Percentiles rank a stretch among this genome's conserved stretches.
These are phyloP conservation scores for Temnothorax nylanderi DNA, from an alignment of 1,140 invertebrate genomes.

Conservation along the genomic window DNA sequence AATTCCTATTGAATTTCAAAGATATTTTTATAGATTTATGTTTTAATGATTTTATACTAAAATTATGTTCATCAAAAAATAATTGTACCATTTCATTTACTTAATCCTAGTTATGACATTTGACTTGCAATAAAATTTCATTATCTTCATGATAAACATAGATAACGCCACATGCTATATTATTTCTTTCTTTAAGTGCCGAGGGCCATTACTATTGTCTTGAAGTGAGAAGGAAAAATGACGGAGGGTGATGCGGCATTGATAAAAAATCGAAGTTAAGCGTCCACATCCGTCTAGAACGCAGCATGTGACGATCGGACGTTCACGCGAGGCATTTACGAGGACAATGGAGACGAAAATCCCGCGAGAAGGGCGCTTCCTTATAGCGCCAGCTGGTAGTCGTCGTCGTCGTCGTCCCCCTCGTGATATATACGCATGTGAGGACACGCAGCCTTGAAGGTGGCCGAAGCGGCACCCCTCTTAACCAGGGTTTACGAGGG, in stretches of 20 bases:
- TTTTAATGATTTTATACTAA: background rate
- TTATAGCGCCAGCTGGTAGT: constrained; percentile 66
- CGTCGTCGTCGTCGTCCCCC: constrained; percentile 45
- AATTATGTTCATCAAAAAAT: background rate
- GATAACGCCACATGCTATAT: constrained; percentile 1
- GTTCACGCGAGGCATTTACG: constrained; percentile 66
- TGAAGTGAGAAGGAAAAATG: constrained; percentile 21
- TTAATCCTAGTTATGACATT: background rate
- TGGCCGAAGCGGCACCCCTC: background rate
- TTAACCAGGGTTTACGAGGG: constrained; percentile 58
- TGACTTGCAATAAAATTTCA: background rate
- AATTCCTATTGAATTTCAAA: background rate
- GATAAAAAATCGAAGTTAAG: constrained; percentile 64
- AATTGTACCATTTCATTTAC: background rate
- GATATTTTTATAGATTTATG: background rate
- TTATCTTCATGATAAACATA: background rate
- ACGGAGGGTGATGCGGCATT: constrained; percentile 29
- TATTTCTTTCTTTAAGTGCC: constrained; percentile 1
- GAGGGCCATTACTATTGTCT: constrained; percentile 19
- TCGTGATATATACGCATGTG: constrained; percentile 62
- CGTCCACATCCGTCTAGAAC: constrained; percentile 60
- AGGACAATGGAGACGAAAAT: constrained; percentile 70
- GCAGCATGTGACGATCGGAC: constrained; percentile 70
- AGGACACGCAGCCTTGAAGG: constrained; percentile 30
- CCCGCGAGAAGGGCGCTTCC: constrained; percentile 43